A percentile compares a stretch with the other conserved stretches of the same genome.
These are phyloP conservation scores for Arenaria interpres DNA, from an alignment of 2,113 vertebrate species.

Conservation along the genomic window DNA sequence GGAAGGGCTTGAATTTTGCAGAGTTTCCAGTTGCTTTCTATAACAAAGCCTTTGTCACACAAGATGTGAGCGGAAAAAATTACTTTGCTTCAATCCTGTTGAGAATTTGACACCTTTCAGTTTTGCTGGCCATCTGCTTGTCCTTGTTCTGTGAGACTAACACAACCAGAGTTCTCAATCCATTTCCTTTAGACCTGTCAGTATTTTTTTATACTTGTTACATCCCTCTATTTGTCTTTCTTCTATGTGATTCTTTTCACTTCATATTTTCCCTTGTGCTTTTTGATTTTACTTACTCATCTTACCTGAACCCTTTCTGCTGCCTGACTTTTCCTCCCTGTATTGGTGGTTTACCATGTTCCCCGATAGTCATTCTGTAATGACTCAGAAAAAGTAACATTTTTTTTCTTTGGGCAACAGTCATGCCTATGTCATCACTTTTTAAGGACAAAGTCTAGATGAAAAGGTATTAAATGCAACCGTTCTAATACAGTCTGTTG, in stretches of 20 bases:
- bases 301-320: not conserved
- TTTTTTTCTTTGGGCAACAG: not conserved
- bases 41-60: not conserved
- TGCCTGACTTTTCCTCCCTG: not conserved
- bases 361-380: not conserved
- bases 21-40: not conserved
- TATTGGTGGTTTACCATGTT: not conserved
- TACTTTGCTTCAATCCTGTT: not conserved
- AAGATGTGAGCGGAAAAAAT: not conserved
- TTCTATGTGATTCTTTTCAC: not conserved
- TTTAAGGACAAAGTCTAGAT: not conserved
- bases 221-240: not conserved
- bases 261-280: not conserved
- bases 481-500: not conserved
- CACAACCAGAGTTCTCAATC: not conserved
- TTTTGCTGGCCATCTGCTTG: not conserved
- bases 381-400: constrained; percentile 32
- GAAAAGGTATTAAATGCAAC: not conserved
- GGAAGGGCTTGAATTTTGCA: not conserved
- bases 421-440: not conserved
- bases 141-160: not conserved
- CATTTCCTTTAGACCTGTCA: not conserved
- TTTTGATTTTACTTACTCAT: not conserved
- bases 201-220: not conserved
- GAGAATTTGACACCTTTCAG: not conserved